Conservation (phyloP, 2,113 vertebrate genomes). For the Phalacrocorax carbo region DNA sequence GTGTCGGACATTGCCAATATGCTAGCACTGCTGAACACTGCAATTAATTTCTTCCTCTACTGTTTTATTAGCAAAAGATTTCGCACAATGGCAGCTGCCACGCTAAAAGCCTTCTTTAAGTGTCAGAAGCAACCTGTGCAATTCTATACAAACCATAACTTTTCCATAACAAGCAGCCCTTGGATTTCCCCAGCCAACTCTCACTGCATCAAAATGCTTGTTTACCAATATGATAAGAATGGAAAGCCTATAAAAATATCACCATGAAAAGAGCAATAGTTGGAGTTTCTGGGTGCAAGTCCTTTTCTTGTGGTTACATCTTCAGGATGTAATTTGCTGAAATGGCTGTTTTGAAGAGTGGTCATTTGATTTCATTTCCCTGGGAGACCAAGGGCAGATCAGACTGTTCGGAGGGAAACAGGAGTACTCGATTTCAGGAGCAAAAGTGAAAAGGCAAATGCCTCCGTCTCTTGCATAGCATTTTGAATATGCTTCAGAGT, state of each 20-base stretch:
- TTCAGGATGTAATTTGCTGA: conserved; percentile 49
- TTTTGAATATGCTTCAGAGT: conserved; percentile 40
- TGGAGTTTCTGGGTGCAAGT: conserved; percentile 11
- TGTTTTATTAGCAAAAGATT: conserved; percentile 98
- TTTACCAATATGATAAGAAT: conserved; percentile 95
- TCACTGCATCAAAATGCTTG: conserved; percentile 97
- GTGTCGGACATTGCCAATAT: conserved; percentile 92
- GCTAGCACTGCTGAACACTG: conserved; percentile 93
- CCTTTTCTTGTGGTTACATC: conserved; percentile 56
- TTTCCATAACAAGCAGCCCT: conserved; percentile 97
- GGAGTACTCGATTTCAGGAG: conserved; percentile 22
- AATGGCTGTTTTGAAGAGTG: conserved; percentile 51
- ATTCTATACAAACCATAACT: conserved; percentile 94
- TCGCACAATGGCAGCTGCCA: conserved; percentile 89
- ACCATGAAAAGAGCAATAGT: conserved; percentile 74
- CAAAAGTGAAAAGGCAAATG: neutral
- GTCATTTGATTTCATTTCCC: conserved; percentile 67
- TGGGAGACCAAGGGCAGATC: neutral
- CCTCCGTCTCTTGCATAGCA: neutral
- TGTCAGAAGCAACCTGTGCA: conserved; percentile 90
- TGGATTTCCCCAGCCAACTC: conserved; percentile 98
- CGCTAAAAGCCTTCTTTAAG: conserved; percentile 87
- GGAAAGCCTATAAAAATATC: conserved; percentile 94
- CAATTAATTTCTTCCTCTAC: conserved; percentile 98
- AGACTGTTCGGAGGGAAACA: conserved; percentile 32